A percentile compares a stretch with the other conserved stretches of the same genome.
These are phyloP conservation scores for Apoda limacodes DNA, from an alignment of 2,888 invertebrate species.

Conservation along the genomic window DNA sequence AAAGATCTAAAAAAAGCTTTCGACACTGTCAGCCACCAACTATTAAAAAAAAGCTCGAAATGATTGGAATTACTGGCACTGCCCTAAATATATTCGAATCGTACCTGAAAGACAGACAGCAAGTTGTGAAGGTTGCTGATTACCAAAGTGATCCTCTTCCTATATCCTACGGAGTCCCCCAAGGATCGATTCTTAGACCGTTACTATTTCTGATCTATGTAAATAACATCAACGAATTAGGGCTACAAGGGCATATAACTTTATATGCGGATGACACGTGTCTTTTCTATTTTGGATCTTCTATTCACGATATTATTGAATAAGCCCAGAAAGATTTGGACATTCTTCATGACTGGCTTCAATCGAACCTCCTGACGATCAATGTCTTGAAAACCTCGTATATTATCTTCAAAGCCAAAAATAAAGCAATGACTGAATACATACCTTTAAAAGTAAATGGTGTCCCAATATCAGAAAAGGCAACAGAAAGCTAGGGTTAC, in stretches of 20 bases:
- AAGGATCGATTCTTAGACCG: constrained; percentile 12
- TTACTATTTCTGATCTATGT: constrained; percentile 5
- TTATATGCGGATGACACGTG: not conserved
- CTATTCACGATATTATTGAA: constrained; percentile 2
- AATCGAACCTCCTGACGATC: constrained; percentile 9
- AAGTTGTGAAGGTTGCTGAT: constrained; percentile 10
- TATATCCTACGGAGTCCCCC: constrained; percentile 10
- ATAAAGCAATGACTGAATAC: not conserved
- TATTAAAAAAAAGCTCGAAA: constrained; percentile 4
- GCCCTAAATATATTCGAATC: constrained; percentile 9
- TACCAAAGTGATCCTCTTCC: constrained; percentile 1
- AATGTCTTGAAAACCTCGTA: not conserved
- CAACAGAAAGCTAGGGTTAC: constrained; percentile 18
- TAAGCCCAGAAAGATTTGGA: constrained; percentile 16
- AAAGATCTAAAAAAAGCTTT: not conserved
- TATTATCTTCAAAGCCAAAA: constrained; percentile 1
- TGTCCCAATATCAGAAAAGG: not conserved
- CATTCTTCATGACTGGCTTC: constrained; percentile 13
- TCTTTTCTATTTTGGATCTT: not conserved
- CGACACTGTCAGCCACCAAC: not conserved
- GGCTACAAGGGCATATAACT: no score
- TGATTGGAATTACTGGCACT: constrained; percentile 6
- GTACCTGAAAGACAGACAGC: constrained; percentile 9
- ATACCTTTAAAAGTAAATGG: not conserved
- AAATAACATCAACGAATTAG: no score